Percentiles rank a stretch among this genome's conserved stretches.
Conservation (phyloP, 1,140 invertebrate genomes). For the Euwallacea fornicatus region DNA sequence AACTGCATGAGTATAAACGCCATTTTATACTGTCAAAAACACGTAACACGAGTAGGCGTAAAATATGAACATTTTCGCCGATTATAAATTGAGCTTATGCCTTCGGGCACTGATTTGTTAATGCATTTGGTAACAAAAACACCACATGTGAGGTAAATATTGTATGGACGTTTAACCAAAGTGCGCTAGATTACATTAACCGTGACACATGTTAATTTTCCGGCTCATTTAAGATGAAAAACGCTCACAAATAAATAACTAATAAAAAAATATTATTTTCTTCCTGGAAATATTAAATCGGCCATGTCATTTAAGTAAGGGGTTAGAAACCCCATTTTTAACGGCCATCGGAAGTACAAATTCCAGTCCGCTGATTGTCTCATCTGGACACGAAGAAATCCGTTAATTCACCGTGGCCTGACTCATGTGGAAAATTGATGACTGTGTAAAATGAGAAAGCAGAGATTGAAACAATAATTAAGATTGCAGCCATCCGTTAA, state of each 20-base stretch:
- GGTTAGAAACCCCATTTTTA: too few relatives aligned
- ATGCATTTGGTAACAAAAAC: constrained; percentile 19
- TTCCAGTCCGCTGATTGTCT: too few relatives aligned
- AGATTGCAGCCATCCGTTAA: too few relatives aligned
- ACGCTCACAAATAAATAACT: neutral
- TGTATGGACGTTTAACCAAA: neutral
- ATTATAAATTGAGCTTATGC: constrained; percentile 25
- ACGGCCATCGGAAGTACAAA: too few relatives aligned
- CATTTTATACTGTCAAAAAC: constrained; percentile 26
- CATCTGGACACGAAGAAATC: too few relatives aligned
- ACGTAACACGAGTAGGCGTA: constrained; percentile 22
- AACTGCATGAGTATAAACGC: constrained; percentile 8
- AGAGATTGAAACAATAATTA: too few relatives aligned
- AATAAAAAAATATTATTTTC: neutral
- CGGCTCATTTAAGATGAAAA: constrained; percentile 20
- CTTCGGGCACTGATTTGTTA: constrained; percentile 27
- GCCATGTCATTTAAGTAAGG: too few relatives aligned
- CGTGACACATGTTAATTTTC: constrained; percentile 25
- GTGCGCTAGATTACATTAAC: constrained; percentile 20
- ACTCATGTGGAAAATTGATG: too few relatives aligned
- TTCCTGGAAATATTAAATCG: too few relatives aligned
- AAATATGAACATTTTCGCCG: constrained; percentile 9
- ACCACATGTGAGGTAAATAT: neutral
- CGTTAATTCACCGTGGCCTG: too few relatives aligned
- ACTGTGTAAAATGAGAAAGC: too few relatives aligned